Conservation (phyloP, 2,113 vertebrate genomes). For the Craseonycteris thonglongyai region DNA sequence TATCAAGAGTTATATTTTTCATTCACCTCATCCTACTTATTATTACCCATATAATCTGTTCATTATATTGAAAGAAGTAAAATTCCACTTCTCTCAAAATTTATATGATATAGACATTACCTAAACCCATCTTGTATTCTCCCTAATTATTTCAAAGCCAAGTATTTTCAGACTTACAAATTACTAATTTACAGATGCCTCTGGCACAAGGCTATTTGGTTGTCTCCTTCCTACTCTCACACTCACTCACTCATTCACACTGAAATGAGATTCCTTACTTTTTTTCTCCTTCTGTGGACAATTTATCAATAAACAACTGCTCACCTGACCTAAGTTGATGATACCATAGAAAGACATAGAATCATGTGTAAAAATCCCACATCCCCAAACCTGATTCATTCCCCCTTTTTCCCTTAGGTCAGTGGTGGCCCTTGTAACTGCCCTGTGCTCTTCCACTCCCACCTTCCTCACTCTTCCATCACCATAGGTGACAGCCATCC, state of each 20-base stretch:
- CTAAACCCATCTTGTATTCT: background rate
- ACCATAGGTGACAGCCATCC: background rate
- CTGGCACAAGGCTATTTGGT: background rate
- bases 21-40: background rate
- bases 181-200: background rate
- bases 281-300: background rate
- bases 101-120: background rate
- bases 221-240: background rate
- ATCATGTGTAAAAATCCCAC: background rate
- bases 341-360: background rate
- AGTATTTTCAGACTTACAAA: background rate
- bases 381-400: background rate
- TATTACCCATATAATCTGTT: background rate
- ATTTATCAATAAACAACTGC: background rate
- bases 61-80: background rate
- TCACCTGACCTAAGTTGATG: background rate
- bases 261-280: background rate
- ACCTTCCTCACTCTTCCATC: background rate
- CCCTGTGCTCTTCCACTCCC: background rate
- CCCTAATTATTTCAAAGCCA: background rate
- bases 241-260: background rate
- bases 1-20: background rate
- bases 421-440: background rate
- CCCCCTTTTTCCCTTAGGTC: background rate
- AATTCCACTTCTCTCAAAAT: constrained; percentile 28